phyloP scores from a whole-genome alignment of 2,113 vertebrate species.

The Lamprotornis superbus region DNA sequence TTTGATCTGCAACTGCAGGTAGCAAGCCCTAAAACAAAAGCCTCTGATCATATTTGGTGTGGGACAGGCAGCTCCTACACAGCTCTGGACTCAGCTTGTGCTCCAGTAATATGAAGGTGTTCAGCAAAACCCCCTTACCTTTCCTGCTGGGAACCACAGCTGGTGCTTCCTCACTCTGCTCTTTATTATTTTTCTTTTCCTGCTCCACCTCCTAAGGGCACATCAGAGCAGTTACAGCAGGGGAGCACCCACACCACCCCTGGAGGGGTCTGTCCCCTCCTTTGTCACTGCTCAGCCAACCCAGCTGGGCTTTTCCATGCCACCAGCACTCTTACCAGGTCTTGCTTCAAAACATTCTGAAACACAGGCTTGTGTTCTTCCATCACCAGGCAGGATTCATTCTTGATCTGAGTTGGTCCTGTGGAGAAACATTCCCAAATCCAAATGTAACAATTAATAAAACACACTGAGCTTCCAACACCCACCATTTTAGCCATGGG shows the following conservation, averaged over 20 bases:
- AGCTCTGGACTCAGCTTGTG: neutral
- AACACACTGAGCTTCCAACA: neutral
- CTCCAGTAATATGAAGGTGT: accelerated
- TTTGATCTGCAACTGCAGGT: neutral
- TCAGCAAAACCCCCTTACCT: neutral
- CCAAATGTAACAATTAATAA: accelerated
- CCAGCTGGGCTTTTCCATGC: neutral
- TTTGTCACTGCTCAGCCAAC: neutral
- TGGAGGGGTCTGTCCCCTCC: neutral
- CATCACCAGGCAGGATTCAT: neutral
- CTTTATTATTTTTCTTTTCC: neutral
- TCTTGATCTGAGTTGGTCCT: neutral
- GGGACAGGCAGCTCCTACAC: neutral
- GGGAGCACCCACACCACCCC: neutral
- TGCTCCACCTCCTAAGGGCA: neutral
- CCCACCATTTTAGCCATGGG: accelerated
- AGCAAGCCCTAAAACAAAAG: neutral
- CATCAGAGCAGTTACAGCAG: neutral
- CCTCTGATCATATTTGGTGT: accelerated
- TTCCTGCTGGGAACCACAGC: neutral
- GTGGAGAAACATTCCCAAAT: neutral
- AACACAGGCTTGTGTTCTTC: neutral
- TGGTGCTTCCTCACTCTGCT: neutral
- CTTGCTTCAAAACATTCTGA: neutral
- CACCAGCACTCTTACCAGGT: neutral